A percentile compares a stretch with the other conserved stretches of the same genome.
Conservation (phyloP, 2,113 vertebrate species). For the Lota lota region DNA sequence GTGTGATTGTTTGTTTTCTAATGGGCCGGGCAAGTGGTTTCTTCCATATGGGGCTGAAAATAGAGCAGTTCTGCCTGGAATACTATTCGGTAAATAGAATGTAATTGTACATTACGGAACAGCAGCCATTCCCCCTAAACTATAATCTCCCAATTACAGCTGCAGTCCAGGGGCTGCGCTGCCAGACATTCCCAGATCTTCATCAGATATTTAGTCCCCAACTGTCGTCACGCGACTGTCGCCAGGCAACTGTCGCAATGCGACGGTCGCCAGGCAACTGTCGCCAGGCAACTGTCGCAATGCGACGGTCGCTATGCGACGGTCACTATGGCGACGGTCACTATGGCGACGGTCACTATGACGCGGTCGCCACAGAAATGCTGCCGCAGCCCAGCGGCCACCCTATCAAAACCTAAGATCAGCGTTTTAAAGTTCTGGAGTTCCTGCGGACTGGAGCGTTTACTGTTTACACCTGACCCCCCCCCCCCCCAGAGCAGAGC, state of each 20-base stretch:
- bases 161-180: not conserved
- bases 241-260: slow-evolving; percentile 50
- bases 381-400: slow-evolving; percentile 21
- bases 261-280: slow-evolving; percentile 45
- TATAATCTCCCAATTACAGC: no score
- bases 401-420: slow-evolving; percentile 54
- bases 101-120: slow-evolving; percentile 24
- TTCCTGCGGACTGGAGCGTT: slow-evolving; percentile 12
- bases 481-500: not conserved
- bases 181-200: slow-evolving; percentile 26
- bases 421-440: slow-evolving; percentile 21
- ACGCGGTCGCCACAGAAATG: slow-evolving; percentile 25
- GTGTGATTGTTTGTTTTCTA: slow-evolving; percentile 34
- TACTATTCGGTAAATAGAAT: slow-evolving; percentile 37
- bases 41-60: slow-evolving; percentile 43
- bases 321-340: no score
- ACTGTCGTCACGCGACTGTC: slow-evolving; percentile 2
- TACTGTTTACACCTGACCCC: slow-evolving; percentile 35
- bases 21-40: slow-evolving; percentile 31
- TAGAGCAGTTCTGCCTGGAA: slow-evolving; percentile 40
- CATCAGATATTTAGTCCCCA: slow-evolving; percentile 6
- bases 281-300: slow-evolving; percentile 42
- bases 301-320: no score
- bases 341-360: no score
- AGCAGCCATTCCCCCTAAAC: not conserved